phyloP scores from a whole-genome alignment of 2,113 vertebrate species.

The Ctenomys sociabilis region DNA sequence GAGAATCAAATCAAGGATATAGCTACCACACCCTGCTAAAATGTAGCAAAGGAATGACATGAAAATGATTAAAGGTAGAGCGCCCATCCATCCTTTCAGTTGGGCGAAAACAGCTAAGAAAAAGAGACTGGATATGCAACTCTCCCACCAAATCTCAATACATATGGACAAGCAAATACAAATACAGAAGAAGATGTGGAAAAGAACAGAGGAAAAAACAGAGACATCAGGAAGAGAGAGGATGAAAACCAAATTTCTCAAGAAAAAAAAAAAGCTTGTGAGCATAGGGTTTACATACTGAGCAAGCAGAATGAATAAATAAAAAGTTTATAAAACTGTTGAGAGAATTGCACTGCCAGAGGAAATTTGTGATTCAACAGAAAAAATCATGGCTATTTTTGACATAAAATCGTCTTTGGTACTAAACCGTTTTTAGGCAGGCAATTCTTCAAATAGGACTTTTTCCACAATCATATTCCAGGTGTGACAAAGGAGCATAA shows the following conservation, averaged over 20 bases:
- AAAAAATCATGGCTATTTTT: no score
- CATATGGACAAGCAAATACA: neutral
- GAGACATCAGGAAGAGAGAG: neutral
- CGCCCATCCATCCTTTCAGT: neutral
- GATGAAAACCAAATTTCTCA: neutral
- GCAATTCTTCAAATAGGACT: neutral
- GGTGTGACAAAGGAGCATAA: neutral
- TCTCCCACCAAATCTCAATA: neutral
- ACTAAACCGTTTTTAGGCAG: neutral
- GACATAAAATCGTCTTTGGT: neutral
- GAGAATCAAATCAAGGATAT: neutral
- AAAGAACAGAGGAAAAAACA: neutral
- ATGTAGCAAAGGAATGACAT: neutral
- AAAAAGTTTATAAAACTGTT: neutral
- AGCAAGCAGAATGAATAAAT: neutral
- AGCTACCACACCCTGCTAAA: neutral
- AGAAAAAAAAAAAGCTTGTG: neutral
- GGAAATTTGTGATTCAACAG: neutral
- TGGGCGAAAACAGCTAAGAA: neutral
- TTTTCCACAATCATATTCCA: neutral
- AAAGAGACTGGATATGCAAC: neutral
- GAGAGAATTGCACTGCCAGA: neutral
- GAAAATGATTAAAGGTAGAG: neutral
- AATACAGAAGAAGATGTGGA: neutral
- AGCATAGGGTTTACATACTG: rapidly evolving